Conservation (phyloP, 23 tunicate species). For the Styela plicata region DNA sequence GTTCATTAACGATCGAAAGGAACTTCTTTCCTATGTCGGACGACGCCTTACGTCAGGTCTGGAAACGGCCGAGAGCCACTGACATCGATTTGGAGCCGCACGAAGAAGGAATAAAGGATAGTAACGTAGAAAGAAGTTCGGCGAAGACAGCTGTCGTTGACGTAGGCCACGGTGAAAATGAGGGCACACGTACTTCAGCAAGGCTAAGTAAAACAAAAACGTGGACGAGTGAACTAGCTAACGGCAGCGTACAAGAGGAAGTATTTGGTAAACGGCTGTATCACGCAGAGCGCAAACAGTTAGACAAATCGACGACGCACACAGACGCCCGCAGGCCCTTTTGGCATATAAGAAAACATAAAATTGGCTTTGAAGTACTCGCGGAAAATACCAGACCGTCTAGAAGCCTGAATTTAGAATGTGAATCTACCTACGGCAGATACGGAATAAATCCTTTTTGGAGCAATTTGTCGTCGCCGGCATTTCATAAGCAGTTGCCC, state of each 20-base stretch:
- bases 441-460: background rate
- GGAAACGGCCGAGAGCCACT: background rate
- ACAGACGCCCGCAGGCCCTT: background rate
- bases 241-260: background rate
- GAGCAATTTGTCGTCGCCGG: background rate
- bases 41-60: conserved; percentile 12
- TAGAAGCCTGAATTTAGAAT: background rate
- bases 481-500: background rate
- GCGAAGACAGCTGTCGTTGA: conserved; percentile 9
- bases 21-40: conserved; percentile 11
- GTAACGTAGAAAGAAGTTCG: conserved; percentile 11
- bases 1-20: background rate
- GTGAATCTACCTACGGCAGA: background rate
- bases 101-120: conserved; percentile 4
- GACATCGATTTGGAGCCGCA: conserved; percentile 9
- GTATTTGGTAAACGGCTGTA: background rate
- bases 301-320: background rate
- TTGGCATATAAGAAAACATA: conserved; percentile 4
- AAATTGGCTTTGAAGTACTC: background rate
- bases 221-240: background rate
- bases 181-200: background rate
- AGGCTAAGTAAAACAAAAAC: background rate
- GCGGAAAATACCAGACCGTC: background rate
- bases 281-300: background rate
- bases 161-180: background rate